Evolutionary conservation across 2,113 vertebrate genomes (phyloP).

Genomic region (Lophius piscatorius): DNA sequence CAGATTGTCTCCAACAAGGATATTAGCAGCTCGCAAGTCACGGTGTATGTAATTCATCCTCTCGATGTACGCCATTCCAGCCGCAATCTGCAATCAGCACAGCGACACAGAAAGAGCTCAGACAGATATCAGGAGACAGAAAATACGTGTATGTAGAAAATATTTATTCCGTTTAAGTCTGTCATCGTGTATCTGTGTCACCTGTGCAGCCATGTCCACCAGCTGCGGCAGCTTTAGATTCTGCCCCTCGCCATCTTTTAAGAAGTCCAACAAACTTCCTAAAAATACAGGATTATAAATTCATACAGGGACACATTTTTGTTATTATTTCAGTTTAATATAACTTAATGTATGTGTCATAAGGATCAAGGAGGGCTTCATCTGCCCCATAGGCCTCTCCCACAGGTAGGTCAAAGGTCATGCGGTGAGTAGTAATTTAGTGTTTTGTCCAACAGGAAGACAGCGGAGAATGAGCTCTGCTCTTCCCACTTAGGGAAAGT

Average conservation of each 20-base stretch:
- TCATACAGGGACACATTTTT: no score
- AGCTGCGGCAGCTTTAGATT: constrained; percentile 89
- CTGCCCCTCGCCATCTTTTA: constrained; percentile 88
- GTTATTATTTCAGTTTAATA: no score
- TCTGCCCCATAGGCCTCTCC: background rate
- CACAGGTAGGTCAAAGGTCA: constrained; percentile 24
- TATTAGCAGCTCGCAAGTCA: constrained; percentile 95
- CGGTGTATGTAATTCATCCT: constrained; percentile 99
- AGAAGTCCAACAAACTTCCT: constrained; percentile 96
- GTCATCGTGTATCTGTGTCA: constrained; percentile 38
- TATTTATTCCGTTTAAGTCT: background rate
- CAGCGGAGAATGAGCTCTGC: no score
- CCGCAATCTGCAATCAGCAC: constrained; percentile 81
- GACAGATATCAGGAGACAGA: no score
- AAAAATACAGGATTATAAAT: constrained; percentile 36
- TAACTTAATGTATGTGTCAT: no score
- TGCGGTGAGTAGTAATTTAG: background rate
- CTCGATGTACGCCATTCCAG: constrained; percentile 98
- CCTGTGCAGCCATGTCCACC: constrained; percentile 98
- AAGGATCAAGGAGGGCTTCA: no score
- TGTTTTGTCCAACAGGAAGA: background rate
- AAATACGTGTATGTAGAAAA: no score
- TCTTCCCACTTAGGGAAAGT: no score
- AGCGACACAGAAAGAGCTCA: background rate
- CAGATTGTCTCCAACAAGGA: constrained; percentile 93